Percentiles rank a stretch among this genome's conserved stretches.
Conservation (phyloP, 2,888 invertebrate species). For the Steinernema carpocapsae region DNA sequence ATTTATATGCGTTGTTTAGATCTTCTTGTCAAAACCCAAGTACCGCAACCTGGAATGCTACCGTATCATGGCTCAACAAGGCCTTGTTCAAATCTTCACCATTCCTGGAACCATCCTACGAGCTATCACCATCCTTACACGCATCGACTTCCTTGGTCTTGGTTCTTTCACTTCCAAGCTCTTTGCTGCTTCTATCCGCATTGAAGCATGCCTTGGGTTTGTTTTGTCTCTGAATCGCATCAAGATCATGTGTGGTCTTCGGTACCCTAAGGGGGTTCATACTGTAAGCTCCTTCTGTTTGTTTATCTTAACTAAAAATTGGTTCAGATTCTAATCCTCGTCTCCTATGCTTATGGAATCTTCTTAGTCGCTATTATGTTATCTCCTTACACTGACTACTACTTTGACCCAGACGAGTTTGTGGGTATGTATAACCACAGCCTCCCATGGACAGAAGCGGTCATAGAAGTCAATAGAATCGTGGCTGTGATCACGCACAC, state of each 20-base stretch:
- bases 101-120: not conserved
- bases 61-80: constrained; percentile 14
- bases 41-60: constrained; percentile 27
- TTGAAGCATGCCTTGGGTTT: not conserved
- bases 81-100: not conserved
- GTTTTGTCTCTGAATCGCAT: constrained; percentile 7
- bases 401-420: not conserved
- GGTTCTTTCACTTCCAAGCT: not conserved
- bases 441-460: not conserved
- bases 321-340: not conserved
- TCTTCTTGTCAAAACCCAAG: not conserved
- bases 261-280: not conserved
- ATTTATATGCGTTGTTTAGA: not conserved
- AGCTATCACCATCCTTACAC: not conserved
- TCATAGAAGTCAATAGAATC: not conserved
- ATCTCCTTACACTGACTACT: not conserved
- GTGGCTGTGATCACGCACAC: not conserved
- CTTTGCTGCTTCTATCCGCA: not conserved
- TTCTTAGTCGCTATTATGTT: not conserved
- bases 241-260: not conserved
- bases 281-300: not conserved
- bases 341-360: not conserved
- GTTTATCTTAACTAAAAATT: too few species aligned
- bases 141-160: not conserved
- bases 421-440: not conserved